Percentiles rank a stretch among this genome's conserved stretches.
phyloP scores from a whole-genome alignment of 2,797 vertebrate genomes.

The Somateria mollissima region DNA sequence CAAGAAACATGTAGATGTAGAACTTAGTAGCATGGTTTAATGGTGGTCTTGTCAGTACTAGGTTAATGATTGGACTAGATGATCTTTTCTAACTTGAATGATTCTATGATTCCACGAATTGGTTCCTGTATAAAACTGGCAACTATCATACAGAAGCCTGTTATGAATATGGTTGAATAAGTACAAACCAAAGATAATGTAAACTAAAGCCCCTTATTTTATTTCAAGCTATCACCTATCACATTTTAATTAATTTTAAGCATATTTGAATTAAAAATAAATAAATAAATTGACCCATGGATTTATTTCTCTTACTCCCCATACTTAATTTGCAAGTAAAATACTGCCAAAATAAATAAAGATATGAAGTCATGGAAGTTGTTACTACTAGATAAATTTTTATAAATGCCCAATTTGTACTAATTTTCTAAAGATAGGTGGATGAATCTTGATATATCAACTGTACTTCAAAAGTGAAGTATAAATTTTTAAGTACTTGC shows the following conservation, averaged over 20 bases:
- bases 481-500: background rate
- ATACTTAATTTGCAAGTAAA: background rate
- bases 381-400: background rate
- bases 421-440: background rate
- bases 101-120: background rate
- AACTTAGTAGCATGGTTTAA: too few relatives aligned
- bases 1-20: too few relatives aligned
- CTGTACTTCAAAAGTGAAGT: background rate
- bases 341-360: background rate
- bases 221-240: background rate
- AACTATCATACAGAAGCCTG: background rate
- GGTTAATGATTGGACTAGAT: too few relatives aligned
- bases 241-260: background rate
- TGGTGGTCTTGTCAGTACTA: too few relatives aligned
- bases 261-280: background rate
- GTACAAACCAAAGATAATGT: background rate
- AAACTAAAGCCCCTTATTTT: background rate
- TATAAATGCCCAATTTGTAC: background rate
- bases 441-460: background rate
- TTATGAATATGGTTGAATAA: background rate
- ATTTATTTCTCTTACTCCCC: background rate
- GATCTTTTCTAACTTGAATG: too few relatives aligned
- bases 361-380: background rate
- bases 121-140: background rate
- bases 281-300: rapidly evolving